These are phyloP conservation scores for Plagiodera versicolora DNA, from an alignment of 2,888 invertebrate species.

Conservation along the genomic window DNA sequence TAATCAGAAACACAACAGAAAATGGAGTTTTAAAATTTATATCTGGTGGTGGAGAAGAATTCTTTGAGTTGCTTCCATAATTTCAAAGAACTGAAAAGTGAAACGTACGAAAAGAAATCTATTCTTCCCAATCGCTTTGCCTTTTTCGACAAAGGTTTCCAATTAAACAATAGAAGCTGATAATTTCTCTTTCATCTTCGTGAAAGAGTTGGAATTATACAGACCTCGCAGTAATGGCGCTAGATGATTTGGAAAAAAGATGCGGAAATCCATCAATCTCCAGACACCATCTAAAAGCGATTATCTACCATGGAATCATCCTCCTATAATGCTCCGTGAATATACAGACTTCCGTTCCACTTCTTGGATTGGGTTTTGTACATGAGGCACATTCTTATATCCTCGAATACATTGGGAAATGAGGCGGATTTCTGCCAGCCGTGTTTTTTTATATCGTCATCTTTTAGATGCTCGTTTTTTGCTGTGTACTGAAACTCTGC, in stretches of 20 bases:
- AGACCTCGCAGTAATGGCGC: neutral
- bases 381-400: constrained; percentile 5
- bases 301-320: neutral
- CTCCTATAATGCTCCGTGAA: neutral
- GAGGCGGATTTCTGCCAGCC: neutral
- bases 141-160: neutral
- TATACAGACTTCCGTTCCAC: constrained; percentile 3
- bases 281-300: constrained; percentile 1
- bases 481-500: neutral
- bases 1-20: too few species aligned
- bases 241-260: neutral
- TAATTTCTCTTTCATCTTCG: neutral
- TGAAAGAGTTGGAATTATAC: neutral
- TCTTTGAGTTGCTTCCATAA: too few species aligned
- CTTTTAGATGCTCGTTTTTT: neutral
- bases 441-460: neutral
- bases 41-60: too few species aligned
- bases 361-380: constrained; percentile 5
- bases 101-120: too few species aligned
- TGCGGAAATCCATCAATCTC: constrained; percentile 1
- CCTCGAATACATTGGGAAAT: constrained; percentile 3
- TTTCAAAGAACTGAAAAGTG: too few species aligned
- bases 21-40: too few species aligned
- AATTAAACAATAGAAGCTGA: neutral
- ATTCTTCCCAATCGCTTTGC: neutral